Evolutionary conservation across 2,888 invertebrate species (phyloP).

Genomic region (Aleiodes alternator): DNA sequence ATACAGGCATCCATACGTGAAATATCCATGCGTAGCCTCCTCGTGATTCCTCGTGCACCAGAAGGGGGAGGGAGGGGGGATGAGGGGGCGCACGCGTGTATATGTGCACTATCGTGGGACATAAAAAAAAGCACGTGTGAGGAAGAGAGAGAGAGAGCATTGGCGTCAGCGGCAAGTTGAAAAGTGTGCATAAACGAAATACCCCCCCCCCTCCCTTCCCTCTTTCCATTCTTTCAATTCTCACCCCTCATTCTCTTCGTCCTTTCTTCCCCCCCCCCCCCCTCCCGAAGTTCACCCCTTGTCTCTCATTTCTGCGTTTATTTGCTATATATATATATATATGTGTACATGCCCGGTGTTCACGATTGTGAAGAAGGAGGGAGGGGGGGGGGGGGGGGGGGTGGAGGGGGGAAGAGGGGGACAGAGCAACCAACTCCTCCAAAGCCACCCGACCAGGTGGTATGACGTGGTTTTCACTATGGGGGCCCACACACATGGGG

Average conservation of each 20-base stretch:
- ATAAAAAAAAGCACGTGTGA: slow-evolving; percentile 49
- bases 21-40: slow-evolving; percentile 38
- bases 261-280: slow-evolving; percentile 3
- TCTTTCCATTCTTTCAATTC: neutral
- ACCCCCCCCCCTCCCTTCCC: neutral
- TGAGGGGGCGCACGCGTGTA: slow-evolving; percentile 46
- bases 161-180: slow-evolving; percentile 36
- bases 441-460: slow-evolving; percentile 70
- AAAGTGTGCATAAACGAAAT: slow-evolving; percentile 32
- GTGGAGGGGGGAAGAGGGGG: too few species aligned
- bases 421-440: slow-evolving; percentile 54
- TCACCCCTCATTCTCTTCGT: slow-evolving; percentile 10
- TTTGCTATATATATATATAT: slow-evolving; percentile 36
- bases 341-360: slow-evolving; percentile 49
- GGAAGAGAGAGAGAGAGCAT: too few species aligned
- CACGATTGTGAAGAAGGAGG: slow-evolving; percentile 51
- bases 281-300: slow-evolving; percentile 13
- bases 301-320: slow-evolving; percentile 27
- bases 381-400: neutral
- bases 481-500: slow-evolving; percentile 70
- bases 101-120: slow-evolving; percentile 30
- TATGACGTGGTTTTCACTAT: slow-evolving; percentile 72
- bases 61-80: neutral
- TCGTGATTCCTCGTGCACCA: slow-evolving; percentile 36
- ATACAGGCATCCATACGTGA: slow-evolving; percentile 50